phyloP scores from a whole-genome alignment of 2,113 vertebrate species.

The Pycnonotus jocosus region DNA sequence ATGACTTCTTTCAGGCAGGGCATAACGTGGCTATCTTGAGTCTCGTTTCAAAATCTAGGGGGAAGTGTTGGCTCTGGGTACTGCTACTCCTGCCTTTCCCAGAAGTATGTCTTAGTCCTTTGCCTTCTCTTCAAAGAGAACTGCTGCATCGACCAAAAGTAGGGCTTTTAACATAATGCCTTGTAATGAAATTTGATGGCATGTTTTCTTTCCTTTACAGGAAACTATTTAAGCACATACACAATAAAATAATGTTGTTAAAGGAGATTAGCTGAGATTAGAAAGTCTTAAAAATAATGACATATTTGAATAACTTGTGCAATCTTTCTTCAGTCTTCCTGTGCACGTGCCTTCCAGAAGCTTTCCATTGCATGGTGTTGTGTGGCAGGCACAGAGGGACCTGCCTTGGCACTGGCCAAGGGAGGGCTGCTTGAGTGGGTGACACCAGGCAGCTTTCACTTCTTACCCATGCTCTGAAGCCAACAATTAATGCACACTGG shows the following conservation, averaged over 20 bases:
- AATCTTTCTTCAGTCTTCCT: background rate
- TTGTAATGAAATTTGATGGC: background rate
- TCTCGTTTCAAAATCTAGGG: background rate
- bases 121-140: no score
- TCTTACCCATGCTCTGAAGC: background rate
- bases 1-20: rapidly evolving
- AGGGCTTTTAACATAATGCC: background rate
- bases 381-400: background rate
- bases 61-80: background rate
- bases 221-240: background rate
- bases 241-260: background rate
- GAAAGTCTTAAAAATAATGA: background rate
- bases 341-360: background rate
- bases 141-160: background rate
- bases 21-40: no score
- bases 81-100: background rate
- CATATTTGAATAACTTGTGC: background rate
- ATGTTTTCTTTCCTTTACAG: background rate
- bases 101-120: background rate
- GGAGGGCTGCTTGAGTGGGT: rapidly evolving
- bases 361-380: rapidly evolving
- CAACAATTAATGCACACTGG: background rate
- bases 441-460: background rate
- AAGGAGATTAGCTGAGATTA: background rate
- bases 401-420: no score